Percentiles rank a stretch among this genome's conserved stretches.
Conservation (phyloP, 2,797 vertebrate genomes). For the Phylloscopus collybita region DNA sequence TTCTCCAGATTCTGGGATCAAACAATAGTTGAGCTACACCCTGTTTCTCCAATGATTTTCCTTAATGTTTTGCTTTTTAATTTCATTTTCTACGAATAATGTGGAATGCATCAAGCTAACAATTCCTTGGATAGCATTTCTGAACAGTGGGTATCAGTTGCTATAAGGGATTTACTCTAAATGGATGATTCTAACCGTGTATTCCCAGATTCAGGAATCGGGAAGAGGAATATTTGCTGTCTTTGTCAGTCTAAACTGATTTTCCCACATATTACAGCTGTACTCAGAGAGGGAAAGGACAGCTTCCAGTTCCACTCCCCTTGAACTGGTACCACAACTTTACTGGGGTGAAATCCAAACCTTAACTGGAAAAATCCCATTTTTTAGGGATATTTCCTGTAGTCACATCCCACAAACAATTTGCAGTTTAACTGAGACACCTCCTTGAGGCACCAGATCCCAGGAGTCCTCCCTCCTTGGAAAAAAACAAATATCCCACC, state of each 20-base stretch:
- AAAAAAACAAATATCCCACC: neutral
- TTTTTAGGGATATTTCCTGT: neutral
- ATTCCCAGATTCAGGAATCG: neutral
- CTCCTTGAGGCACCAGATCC: neutral
- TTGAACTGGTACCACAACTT: neutral
- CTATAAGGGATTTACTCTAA: neutral
- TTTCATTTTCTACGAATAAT: neutral
- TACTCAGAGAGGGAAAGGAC: neutral
- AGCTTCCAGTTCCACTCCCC: neutral
- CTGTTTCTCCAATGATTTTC: neutral
- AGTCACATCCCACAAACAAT: neutral
- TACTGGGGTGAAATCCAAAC: neutral
- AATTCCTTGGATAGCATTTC: neutral
- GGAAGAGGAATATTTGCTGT: neutral
- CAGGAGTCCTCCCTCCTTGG: neutral
- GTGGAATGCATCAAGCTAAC: neutral
- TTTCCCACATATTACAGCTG: rapidly evolving
- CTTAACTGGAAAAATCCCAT: neutral
- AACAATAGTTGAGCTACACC: neutral
- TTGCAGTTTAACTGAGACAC: neutral
- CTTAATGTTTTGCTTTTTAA: neutral
- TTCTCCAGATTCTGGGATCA: neutral
- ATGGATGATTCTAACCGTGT: neutral
- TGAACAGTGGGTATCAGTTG: neutral
- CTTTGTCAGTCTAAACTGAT: neutral